Evolutionary conservation across 2,888 invertebrate genomes (phyloP), one percentile per base, ranked within the genome.

Genomic region (Melieria crassipennis): DNA sequence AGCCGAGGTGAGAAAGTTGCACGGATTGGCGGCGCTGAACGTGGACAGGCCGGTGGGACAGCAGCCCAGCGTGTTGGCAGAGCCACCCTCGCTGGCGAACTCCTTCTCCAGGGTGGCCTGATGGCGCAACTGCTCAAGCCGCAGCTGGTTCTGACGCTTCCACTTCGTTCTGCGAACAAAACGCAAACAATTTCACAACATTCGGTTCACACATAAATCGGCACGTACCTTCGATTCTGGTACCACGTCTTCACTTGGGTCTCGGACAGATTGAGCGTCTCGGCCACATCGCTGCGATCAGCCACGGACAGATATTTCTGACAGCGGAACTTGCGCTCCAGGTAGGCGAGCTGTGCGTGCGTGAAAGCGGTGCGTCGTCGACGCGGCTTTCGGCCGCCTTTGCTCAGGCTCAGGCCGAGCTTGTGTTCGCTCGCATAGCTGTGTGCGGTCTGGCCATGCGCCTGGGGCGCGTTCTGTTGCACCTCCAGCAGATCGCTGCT

Each of bases 191-290:
- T 10, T 11, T 5, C 5, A 3, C 3, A 4, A 11, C 11, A 10
- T 3, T n/a, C 4, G 30, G 30, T 30, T 2, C 30, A 45, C 6
- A n/a, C 10, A 50, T 10, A 5, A 46, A 2, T 50, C 5, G 30
- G 30, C 46, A 43, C 77, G 66, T 70, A 87, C 87, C 87, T 83
- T 77, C 87, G 80, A 76, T 87, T 87, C 72, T 87, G 87, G 76
- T 87, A 97, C 97, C 97, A 97, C 2, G 97, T 97, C 88, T 97
- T 97, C 67, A 97, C 96, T 84, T 97, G 97, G 0, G 97, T 97
- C 87, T 97, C 97, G 50, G 95, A 94, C 45, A 97, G 89, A 81
- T 93, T 94, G 43, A 97, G 89, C 0, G 95, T 92, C 81, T 96
- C 96, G 0, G 97, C 97, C 0, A 97, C 96, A 84, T 96, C 96